These are phyloP conservation scores for Carabus problematicus DNA, from an alignment of 2,888 invertebrate genomes.

Conservation along the genomic window DNA sequence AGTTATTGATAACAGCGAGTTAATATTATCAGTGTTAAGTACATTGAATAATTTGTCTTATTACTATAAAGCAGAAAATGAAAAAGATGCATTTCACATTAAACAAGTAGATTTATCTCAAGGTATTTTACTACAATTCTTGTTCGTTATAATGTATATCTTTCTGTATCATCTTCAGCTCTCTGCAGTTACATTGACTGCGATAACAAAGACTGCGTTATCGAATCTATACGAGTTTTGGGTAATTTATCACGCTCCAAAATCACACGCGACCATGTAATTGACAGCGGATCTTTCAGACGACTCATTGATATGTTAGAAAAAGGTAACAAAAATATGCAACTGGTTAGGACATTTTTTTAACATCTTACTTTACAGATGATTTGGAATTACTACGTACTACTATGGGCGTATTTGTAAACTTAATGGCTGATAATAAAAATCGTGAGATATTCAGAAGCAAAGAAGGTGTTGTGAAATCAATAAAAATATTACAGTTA, in stretches of 20 bases:
- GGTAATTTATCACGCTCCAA: constrained; percentile 82
- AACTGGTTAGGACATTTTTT: not conserved
- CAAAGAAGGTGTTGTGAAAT: constrained; percentile 61
- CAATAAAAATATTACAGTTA: constrained; percentile 64
- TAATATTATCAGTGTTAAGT: constrained; percentile 79
- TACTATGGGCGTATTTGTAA: constrained; percentile 83
- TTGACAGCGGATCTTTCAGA: constrained; percentile 70
- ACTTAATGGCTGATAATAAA: constrained; percentile 71
- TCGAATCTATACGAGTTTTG: constrained; percentile 80
- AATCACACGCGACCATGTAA: constrained; percentile 69
- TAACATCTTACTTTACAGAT: constrained; percentile 56
- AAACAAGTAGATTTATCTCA: constrained; percentile 62
- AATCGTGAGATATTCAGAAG: constrained; percentile 64
- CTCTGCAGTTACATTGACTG: constrained; percentile 59
- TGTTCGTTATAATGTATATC: constrained; percentile 2
- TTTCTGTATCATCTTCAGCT: constrained; percentile 52
- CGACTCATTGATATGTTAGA: constrained; percentile 67
- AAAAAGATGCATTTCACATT: constrained; percentile 59
- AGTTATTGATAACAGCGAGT: constrained; percentile 70
- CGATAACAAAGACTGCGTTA: constrained; percentile 62
- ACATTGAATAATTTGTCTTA: constrained; percentile 87
- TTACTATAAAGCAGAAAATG: constrained; percentile 65
- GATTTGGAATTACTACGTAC: constrained; percentile 76
- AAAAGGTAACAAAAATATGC: constrained; percentile 58
- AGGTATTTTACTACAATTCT: constrained; percentile 52